Evolutionary conservation across 2,888 invertebrate genomes (phyloP).

Genomic region (Eupithecia insigniata): DNA sequence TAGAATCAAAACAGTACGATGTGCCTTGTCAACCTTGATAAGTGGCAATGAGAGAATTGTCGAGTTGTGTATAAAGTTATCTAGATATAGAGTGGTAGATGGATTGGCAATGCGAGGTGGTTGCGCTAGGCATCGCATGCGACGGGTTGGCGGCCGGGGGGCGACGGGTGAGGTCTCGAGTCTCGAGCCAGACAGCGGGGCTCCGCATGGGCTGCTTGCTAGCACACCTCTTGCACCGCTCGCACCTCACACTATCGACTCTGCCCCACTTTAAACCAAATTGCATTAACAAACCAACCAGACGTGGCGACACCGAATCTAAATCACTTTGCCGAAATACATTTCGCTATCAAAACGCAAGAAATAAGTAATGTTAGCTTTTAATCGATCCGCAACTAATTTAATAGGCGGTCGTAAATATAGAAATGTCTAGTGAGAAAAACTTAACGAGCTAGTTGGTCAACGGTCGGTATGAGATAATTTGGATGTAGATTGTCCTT

Average conservation of each 20-base stretch:
- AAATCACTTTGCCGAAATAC: constrained; percentile 49
- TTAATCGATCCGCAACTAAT: constrained; percentile 31
- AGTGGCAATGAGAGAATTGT: constrained; percentile 61
- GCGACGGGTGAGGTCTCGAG: constrained; percentile 49
- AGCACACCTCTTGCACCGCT: constrained; percentile 80
- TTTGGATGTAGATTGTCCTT: constrained; percentile 18
- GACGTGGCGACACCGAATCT: constrained; percentile 49
- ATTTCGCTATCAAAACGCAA: constrained; percentile 37
- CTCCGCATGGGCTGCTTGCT: constrained; percentile 75
- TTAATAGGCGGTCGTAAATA: constrained; percentile 31
- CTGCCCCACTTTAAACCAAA: constrained; percentile 77
- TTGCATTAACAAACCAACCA: constrained; percentile 61
- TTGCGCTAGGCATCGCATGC: constrained; percentile 66
- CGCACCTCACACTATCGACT: constrained; percentile 74
- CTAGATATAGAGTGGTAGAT: constrained; percentile 64
- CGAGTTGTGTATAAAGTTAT: constrained; percentile 55
- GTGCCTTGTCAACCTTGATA: constrained; percentile 57
- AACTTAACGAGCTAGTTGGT: constrained; percentile 28
- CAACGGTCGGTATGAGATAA: constrained; percentile 23
- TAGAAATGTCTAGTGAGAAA: constrained; percentile 28
- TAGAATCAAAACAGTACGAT: constrained; percentile 53
- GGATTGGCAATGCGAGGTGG: constrained; percentile 72
- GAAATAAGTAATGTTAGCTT: constrained; percentile 39
- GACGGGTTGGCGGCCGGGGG: constrained; percentile 50
- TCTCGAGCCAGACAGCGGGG: constrained; percentile 83